A percentile compares a stretch with the other conserved stretches of the same genome.
phyloP scores from a whole-genome alignment of 2,888 invertebrate species.

The Drosophila testacea region DNA sequence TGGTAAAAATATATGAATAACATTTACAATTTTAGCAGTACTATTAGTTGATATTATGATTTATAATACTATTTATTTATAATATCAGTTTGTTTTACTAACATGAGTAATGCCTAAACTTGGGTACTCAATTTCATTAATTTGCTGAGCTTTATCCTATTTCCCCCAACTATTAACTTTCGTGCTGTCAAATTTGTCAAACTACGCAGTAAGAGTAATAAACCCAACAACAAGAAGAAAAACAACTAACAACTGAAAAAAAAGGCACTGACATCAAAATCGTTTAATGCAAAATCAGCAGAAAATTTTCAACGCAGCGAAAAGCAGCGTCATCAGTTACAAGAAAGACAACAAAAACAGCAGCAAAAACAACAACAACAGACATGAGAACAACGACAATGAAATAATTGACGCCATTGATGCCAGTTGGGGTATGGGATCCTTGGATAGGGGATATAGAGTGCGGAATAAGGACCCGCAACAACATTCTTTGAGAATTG shows the following conservation, averaged over 20 bases:
- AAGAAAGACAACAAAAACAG: constrained; percentile 43
- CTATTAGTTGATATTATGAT: not conserved
- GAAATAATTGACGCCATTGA: constrained; percentile 84
- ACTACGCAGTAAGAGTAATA: constrained; percentile 56
- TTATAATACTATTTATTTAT: not conserved
- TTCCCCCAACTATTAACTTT: constrained; percentile 42
- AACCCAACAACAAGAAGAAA: constrained; percentile 29
- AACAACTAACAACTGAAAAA: constrained; percentile 40
- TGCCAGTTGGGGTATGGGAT: constrained; percentile 52
- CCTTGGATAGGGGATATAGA: constrained; percentile 7
- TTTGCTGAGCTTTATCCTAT: constrained; percentile 19
- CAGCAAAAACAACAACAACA: constrained; percentile 53
- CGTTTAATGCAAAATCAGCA: constrained; percentile 77
- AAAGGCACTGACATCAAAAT: constrained; percentile 53
- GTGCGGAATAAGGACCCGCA: constrained; percentile 13
- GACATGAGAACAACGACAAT: constrained; percentile 61
- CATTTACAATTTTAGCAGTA: not conserved
- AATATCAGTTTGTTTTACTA: not conserved
- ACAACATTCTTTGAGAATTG: constrained; percentile 79
- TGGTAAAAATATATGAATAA: no score
- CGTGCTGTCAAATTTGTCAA: constrained; percentile 80
- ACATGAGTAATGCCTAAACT: constrained; percentile 10
- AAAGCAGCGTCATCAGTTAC: constrained; percentile 80
- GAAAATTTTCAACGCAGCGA: constrained; percentile 70
- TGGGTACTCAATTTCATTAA: constrained; percentile 35